Evolutionary conservation across 2,113 vertebrate genomes (phyloP).

Genomic region (Gavialis gangeticus): DNA sequence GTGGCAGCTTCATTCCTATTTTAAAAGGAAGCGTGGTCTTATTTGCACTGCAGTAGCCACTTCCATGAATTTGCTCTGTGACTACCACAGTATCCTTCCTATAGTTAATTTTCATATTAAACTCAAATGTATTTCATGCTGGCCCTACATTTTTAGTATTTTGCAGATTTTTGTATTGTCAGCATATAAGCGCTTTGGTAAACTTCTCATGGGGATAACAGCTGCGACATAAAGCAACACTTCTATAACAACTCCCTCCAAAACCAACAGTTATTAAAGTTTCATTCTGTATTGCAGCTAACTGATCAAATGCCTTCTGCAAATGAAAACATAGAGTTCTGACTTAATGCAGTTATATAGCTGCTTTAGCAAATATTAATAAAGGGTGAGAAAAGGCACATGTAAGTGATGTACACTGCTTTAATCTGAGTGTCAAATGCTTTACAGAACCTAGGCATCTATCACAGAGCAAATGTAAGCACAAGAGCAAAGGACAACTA

Average conservation of each 20-base stretch:
- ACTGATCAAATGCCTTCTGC: neutral
- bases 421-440: neutral
- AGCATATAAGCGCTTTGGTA: accelerated
- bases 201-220: neutral
- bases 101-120: neutral
- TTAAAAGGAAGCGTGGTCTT: neutral
- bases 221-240: neutral
- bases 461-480: neutral
- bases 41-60: neutral
- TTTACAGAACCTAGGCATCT: neutral
- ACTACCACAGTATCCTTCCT: neutral
- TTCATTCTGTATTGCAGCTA: neutral
- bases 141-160: neutral
- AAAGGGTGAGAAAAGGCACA: neutral
- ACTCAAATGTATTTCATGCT: neutral
- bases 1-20: neutral
- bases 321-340: neutral
- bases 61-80: neutral
- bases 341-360: neutral
- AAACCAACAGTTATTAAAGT: neutral
- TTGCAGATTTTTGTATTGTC: neutral
- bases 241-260: neutral
- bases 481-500: neutral
- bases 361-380: neutral
- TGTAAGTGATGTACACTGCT: neutral